Percentiles rank a stretch among this genome's conserved stretches.
Conservation (phyloP, 2,888 invertebrate species). For the Tetropium fuscum region DNA sequence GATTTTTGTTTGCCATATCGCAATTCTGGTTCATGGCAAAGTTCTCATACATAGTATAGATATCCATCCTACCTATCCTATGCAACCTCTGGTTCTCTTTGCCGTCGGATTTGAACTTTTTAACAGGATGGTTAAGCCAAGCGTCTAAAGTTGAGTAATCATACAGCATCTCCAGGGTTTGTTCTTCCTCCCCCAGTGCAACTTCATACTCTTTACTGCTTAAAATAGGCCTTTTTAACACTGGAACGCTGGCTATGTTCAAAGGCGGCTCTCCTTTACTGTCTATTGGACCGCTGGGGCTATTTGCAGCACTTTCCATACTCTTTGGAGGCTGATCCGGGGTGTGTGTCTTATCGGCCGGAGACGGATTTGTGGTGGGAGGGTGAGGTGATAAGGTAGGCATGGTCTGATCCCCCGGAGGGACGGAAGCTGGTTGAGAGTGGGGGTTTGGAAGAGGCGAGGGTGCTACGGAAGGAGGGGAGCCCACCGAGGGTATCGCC, state of each 20-base stretch:
- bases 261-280: constrained; percentile 39
- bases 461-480: constrained; percentile 72
- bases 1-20: constrained; percentile 29
- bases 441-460: constrained; percentile 78
- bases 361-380: constrained; percentile 66
- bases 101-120: constrained; percentile 80
- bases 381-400: constrained; percentile 80
- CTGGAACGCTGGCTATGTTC: constrained; percentile 27
- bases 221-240: constrained; percentile 81
- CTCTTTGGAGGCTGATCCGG: constrained; percentile 43
- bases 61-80: constrained; percentile 60
- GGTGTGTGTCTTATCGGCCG: constrained; percentile 51
- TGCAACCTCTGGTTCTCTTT: constrained; percentile 65
- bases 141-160: constrained; percentile 88
- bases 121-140: constrained; percentile 93
- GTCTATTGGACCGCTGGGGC: constrained; percentile 36
- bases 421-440: constrained; percentile 77
- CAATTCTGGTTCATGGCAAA: constrained; percentile 50
- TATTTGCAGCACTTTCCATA: constrained; percentile 43
- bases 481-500: constrained; percentile 71
- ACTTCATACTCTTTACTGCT: constrained; percentile 83
- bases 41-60: constrained; percentile 62
- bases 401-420: constrained; percentile 75
- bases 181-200: constrained; percentile 84
- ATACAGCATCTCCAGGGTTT: constrained; percentile 84